phyloP scores from a whole-genome alignment of 37 sponge, comb jelly and placozoan genomes.

The Petrosia ficiformis region DNA sequence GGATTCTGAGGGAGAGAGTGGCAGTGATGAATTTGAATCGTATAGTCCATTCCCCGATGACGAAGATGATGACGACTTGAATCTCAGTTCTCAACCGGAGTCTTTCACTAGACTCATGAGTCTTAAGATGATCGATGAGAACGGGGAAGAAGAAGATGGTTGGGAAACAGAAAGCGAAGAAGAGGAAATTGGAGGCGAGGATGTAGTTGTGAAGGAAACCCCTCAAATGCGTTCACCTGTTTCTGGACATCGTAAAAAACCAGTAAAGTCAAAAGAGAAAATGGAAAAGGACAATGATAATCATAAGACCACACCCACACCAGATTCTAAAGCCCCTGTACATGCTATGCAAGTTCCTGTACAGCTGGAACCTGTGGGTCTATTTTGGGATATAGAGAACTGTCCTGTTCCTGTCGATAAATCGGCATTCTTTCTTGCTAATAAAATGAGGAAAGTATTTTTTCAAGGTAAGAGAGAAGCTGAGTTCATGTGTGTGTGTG shows the following conservation, averaged over 20 bases:
- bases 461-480: slow-evolving; percentile 81
- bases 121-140: too few species aligned
- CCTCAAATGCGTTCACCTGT: too few species aligned
- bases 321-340: background rate
- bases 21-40: too few species aligned
- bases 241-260: too few species aligned
- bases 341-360: background rate
- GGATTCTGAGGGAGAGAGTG: too few species aligned
- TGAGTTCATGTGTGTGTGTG: slow-evolving; percentile 92
- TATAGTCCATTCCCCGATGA: background rate
- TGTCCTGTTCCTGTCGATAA: slow-evolving; percentile 67
- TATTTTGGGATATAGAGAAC: slow-evolving; percentile 96
- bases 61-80: slow-evolving; percentile 30
- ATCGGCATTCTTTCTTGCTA: slow-evolving; percentile 64
- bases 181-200: background rate
- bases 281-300: background rate
- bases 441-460: slow-evolving; percentile 67
- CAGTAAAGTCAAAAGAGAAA: background rate
- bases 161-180: background rate
- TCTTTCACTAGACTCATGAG: slow-evolving; percentile 26
- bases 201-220: background rate
- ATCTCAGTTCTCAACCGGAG: background rate
- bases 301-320: background rate
- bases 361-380: slow-evolving; percentile 76
- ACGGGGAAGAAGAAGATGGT: slow-evolving; percentile 6